Evolutionary conservation across 2,113 vertebrate species (phyloP), one percentile per base, ranked within the genome.

Genomic region (Microcebus tavaratra): DNA sequence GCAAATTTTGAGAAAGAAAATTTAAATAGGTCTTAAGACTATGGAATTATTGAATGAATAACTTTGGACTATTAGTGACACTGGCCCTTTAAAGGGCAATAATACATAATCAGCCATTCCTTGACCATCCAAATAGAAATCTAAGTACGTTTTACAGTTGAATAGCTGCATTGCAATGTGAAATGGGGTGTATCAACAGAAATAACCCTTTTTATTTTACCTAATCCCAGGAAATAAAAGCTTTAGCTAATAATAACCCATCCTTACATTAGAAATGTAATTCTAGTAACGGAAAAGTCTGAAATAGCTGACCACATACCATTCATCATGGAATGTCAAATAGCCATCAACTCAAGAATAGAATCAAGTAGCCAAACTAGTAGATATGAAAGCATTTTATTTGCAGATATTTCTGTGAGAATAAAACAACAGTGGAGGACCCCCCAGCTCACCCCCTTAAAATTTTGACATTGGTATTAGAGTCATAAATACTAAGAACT

Each of bases 201-300:
- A 98, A 83, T 68, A 98, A 97, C 95, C 95, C 93, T 98, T 98
- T 98, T 97, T 93, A 97, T 97, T 98, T 98, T 97, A 98, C 90
- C 97, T 98, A 97, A 98, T 98, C 91, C 95, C 81, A 95, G 94
- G 97, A 98, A 98, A 98, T 97, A 97, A 97, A 98, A 97, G 97
- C 97, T 95, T 97, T 97, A 96, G 97, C 97, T 98, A 98, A 98
- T 98, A 97, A 97, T 98, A 97, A 97, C 91, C 94, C 90, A 97
- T 94, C 91, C 95, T 98, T 97, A 97, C 89, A 98, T 96, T 97
- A 97, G 93, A 97, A 97, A 97, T 81, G 53, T 97, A 98, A 98
- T 97, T 96, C 96, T 95, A 95, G 83, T 93, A 97, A 98, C 8
- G 23, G 95, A 94, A 97, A 97, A 95, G 80, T 97, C 83, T 97